Percentiles rank a stretch among this genome's conserved stretches.
phyloP scores from a whole-genome alignment of 2,888 invertebrate species.

The Agonopterix subpropinquella region DNA sequence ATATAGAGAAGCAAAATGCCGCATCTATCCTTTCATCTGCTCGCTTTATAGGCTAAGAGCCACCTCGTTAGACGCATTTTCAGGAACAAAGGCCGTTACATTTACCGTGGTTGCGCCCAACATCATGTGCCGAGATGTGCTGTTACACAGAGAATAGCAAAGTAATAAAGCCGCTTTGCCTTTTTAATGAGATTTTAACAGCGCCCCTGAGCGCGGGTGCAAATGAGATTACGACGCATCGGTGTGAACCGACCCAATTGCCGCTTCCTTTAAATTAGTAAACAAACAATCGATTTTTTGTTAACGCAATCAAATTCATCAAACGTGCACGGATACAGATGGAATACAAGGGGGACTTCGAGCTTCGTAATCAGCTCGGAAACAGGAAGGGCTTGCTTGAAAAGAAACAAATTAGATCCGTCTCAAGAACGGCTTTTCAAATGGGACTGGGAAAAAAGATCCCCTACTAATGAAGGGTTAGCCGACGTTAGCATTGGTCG shows the following conservation, averaged over 20 bases:
- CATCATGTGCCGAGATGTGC: constrained; percentile 22
- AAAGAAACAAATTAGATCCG: constrained; percentile 71
- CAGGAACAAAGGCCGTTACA: constrained; percentile 26
- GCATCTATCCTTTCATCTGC: constrained; percentile 20
- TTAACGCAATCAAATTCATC: too few species aligned
- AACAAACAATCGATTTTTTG: too few species aligned
- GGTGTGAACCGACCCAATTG: constrained; percentile 16
- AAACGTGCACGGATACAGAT: background rate
- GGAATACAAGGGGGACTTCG: background rate
- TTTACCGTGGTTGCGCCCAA: constrained; percentile 21
- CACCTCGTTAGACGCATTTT: constrained; percentile 34
- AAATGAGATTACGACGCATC: constrained; percentile 26
- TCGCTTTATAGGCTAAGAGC: constrained; percentile 16
- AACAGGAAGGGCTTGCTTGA: constrained; percentile 50
- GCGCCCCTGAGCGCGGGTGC: constrained; percentile 12
- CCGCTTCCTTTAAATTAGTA: too few species aligned
- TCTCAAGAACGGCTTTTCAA: constrained; percentile 62
- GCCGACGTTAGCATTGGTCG: constrained; percentile 18
- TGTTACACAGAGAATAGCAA: constrained; percentile 32
- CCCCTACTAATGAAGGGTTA: constrained; percentile 62
- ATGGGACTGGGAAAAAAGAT: constrained; percentile 45
- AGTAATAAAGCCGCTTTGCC: constrained; percentile 37
- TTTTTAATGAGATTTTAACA: constrained; percentile 43
- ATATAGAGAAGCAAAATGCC: constrained; percentile 25
- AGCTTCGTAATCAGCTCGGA: constrained; percentile 16